These are phyloP conservation scores for Ophonus ardosiacus DNA, from an alignment of 2,888 invertebrate species.

Conservation along the genomic window DNA sequence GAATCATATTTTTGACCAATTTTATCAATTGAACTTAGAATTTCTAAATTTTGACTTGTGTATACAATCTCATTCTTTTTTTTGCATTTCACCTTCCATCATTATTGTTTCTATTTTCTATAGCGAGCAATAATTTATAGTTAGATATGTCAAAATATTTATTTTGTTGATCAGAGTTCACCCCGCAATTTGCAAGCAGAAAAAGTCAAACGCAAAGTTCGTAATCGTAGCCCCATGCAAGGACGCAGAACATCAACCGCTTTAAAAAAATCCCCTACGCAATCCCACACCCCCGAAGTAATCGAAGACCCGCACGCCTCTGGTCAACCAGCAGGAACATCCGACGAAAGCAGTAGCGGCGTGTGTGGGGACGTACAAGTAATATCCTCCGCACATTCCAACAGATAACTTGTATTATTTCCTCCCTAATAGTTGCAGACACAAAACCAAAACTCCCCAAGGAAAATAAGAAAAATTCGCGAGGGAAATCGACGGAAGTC, in stretches of 20 bases:
- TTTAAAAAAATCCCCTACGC: slow-evolving; percentile 69
- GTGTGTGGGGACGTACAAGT: slow-evolving; percentile 67
- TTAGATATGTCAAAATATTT: too few relatives aligned
- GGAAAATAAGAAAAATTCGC: slow-evolving; percentile 80
- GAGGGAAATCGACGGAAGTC: slow-evolving; percentile 83
- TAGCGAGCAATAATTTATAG: too few relatives aligned
- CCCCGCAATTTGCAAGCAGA: slow-evolving; percentile 68
- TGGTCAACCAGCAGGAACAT: slow-evolving; percentile 69
- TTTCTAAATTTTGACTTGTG: too few relatives aligned
- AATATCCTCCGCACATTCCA: neutral
- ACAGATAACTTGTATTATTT: neutral
- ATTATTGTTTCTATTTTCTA: too few relatives aligned
- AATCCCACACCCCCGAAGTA: slow-evolving; percentile 37
- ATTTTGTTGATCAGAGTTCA: neutral
- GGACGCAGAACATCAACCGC: slow-evolving; percentile 68
- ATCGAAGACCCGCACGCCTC: slow-evolving; percentile 52
- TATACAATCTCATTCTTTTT: too few relatives aligned
- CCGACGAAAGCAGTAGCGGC: slow-evolving; percentile 76
- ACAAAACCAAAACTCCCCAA: slow-evolving; percentile 75
- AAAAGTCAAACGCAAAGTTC: slow-evolving; percentile 73
- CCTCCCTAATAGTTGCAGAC: neutral
- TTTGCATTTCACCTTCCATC: too few relatives aligned
- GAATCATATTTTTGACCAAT: too few relatives aligned
- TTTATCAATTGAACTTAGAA: too few relatives aligned
- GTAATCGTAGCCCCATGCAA: slow-evolving; percentile 74